Evolutionary conservation across 1,140 invertebrate genomes (phyloP).

Genomic region (Ceratitis capitata): DNA sequence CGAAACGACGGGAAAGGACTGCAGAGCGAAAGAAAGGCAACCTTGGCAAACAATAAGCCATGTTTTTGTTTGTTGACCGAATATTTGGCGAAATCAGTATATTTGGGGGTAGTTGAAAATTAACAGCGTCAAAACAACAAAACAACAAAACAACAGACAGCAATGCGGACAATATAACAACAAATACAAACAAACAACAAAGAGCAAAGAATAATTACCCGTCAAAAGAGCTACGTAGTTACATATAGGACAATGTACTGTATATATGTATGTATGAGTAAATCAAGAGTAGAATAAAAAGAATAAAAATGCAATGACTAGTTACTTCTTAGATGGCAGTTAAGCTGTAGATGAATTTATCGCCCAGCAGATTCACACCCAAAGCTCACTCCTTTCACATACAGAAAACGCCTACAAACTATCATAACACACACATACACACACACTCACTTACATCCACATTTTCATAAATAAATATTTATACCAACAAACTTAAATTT

Average conservation of each 20-base stretch:
- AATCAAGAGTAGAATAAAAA: neutral
- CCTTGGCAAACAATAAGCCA: neutral
- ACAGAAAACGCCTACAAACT: neutral
- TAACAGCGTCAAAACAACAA: neutral
- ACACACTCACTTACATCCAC: neutral
- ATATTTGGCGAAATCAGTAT: neutral
- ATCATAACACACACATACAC: neutral
- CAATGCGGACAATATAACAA: neutral
- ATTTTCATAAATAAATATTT: too few species aligned
- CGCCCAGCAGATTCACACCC: neutral
- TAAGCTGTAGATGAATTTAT: conserved; percentile 9
- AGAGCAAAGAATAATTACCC: neutral
- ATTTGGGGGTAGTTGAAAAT: neutral
- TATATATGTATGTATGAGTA: neutral
- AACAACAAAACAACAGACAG: too few species aligned
- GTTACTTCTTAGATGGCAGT: neutral
- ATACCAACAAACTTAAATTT: too few species aligned
- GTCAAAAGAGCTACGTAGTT: neutral
- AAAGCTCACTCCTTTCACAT: conserved; percentile 26
- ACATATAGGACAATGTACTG: too few species aligned
- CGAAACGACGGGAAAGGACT: neutral
- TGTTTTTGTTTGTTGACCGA: neutral
- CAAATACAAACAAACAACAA: neutral
- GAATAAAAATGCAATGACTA: neutral
- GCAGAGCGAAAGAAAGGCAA: neutral